Base-by-base conservation (phyloP, 2,113 vertebrate genomes). In the Tragelaphus scriptus region DNA sequence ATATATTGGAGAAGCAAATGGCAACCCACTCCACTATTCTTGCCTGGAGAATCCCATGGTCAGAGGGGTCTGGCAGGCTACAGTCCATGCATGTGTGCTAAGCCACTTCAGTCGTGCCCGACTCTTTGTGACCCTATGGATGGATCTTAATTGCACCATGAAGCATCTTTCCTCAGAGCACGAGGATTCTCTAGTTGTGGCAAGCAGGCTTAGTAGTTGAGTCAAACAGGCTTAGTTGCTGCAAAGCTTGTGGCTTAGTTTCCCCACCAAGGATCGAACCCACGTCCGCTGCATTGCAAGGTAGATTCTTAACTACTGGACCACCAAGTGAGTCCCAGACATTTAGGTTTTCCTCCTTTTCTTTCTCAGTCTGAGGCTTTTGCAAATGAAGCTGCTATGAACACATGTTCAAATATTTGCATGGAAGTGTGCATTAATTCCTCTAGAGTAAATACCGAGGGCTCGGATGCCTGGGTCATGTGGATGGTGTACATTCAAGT, bases 401-500 rank as follows among this genome's bases (percentile, higher is more conserved):
- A 30, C 9, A 21, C 16, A 16, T 25, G 28, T 10, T 1, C 11
- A 40, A 44, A 12, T 49, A 25, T 87, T 17, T 8, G 2, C 13
- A 1, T 8, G 16, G 0, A 30, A 0, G 1, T 16, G 30, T 1
- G 17, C 49, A 12, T 92, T 47, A 11, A 4, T 6, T 15, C 28
- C 77, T 59, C 58, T 7, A 3, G 5, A 44, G 68, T 40, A 13
- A 85, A 36, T 7, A 3, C n/a, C 19, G 5, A 30, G 17, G 44
- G 30, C 25, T 0, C 10, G 1, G 56, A 25, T 3, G 3, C 30
- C 10, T 17, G 36, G 25, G 47, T 56, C 53, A 1, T 0, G 7
- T 1, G 3, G 30, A 68, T 63, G 36, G 25, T 0, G 0, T 8
- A 1, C 3, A 0, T 28, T n/a, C 2, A 12, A 4, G 40, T 11